Evolutionary conservation across 2,797 vertebrate genomes (phyloP).

Genomic region (Sebastes kiyomatsui): DNA sequence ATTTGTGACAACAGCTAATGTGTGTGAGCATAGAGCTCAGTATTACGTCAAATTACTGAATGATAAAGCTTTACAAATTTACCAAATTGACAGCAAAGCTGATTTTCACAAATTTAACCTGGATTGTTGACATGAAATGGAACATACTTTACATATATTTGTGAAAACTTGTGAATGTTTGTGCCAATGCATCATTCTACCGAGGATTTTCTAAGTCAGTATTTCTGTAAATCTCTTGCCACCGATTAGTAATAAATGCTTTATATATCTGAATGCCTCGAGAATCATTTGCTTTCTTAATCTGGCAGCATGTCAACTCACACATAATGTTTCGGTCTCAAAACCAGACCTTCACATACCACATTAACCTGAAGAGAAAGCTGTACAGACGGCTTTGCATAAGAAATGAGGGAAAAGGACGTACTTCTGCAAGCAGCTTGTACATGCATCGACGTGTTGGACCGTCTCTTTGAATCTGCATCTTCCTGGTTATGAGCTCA

Average conservation of each 20-base stretch:
- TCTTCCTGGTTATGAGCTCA: not conserved
- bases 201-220: not conserved
- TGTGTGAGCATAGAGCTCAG: not conserved
- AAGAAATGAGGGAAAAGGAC: not conserved
- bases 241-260: slow-evolving; percentile 2
- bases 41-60: not conserved
- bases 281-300: not conserved
- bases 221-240: not conserved
- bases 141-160: not conserved
- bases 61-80: not conserved
- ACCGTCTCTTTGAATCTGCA: not conserved
- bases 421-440: not conserved
- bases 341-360: not conserved
- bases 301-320: not conserved
- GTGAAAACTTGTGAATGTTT: not conserved
- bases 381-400: not conserved
- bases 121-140: not conserved
- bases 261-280: not conserved
- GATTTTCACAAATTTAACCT: not conserved
- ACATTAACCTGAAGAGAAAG: not conserved
- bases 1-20: not conserved
- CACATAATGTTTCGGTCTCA: not conserved
- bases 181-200: not conserved
- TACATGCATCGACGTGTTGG: not conserved
- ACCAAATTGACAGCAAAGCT: too few relatives aligned